Base-by-base conservation (phyloP, 2,888 invertebrate species). In the Erpobdella octoculata region DNA sequence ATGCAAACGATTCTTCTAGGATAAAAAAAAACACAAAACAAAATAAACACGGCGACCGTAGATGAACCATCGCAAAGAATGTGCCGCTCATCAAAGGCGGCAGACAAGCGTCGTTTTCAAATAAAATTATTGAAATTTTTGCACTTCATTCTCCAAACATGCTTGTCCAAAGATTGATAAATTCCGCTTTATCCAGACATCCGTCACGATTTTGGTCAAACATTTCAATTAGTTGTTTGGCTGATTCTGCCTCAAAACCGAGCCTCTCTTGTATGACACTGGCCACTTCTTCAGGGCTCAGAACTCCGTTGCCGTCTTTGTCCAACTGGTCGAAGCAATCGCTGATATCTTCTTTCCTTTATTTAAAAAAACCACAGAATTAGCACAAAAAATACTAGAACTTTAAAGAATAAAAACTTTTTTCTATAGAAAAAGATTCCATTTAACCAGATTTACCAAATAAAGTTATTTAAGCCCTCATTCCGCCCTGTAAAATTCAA, bases 201-300 rank as follows among this genome's bases (percentile, higher is more conserved):
- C 77, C 77, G 58, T 77, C 77, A n/a, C 73, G 70, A 71, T 77
- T 77, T 70, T 74, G 73, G 72, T 77, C 77, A 62, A 77, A 77
- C 75, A 75, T 76, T 68, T 76, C 64, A 9, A 77, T 72, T 69
- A 76, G 53, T 48, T 73, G 73, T 36, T 67, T 58, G 9, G 77
- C 74, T 62, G 70, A 73, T 36, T 67, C 61, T 58, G 71, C 72
- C 61, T 77, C 77, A 61, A 73, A 75, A n/a, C 75, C 75, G 71
- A 76, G 71, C 48, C 65, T 73, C n/a, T 77, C 75, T 64, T 72
- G 69, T 61, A 77, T 75, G 61, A 75, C 74, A 25, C 33, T 33
- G n/a, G 70, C 72, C 12, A 77, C 74, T 65, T 77, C 77, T 2
- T 75, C 77, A n/a, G 77, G 77, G 25, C 74, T 72, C 48, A 77